A percentile compares a stretch with the other conserved stretches of the same genome.
Evolutionary conservation across 2,113 vertebrate species (phyloP).

Genomic region (Alectura lathami): DNA sequence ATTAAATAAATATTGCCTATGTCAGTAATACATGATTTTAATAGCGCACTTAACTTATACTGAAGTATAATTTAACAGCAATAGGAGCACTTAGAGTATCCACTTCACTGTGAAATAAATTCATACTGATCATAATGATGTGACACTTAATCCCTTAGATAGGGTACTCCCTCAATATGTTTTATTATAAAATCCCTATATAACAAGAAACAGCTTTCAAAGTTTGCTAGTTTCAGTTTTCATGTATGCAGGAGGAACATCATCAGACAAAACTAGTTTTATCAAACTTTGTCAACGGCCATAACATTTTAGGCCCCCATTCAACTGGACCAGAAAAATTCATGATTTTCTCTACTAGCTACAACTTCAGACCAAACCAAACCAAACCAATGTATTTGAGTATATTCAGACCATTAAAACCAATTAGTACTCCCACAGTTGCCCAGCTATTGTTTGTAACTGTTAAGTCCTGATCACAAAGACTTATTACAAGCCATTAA

Average conservation of each 20-base stretch:
- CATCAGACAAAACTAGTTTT: constrained; percentile 4
- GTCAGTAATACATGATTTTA: constrained; percentile 52
- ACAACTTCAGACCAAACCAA: neutral
- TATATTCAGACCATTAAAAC: neutral
- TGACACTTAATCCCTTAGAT: constrained; percentile 3
- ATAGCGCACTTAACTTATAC: constrained; percentile 43
- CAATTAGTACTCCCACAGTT: neutral
- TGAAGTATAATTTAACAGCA: constrained; percentile 39
- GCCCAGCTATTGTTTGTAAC: neutral
- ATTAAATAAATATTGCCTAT: constrained; percentile 53
- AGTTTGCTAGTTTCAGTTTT: neutral
- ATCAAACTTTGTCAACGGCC: neutral
- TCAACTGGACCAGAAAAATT: neutral
- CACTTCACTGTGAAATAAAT: constrained; percentile 46
- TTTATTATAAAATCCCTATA: neutral
- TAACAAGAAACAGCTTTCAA: constrained; percentile 31
- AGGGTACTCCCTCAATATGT: neutral
- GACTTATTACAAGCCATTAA: neutral
- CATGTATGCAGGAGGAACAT: neutral
- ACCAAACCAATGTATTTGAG: neutral
- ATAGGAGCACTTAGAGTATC: neutral
- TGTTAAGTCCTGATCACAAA: neutral
- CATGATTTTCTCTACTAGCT: neutral
- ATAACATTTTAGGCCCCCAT: neutral
- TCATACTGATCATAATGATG: neutral